Evolutionary conservation across 2,113 vertebrate genomes (phyloP).

Genomic region (Equus quagga): DNA sequence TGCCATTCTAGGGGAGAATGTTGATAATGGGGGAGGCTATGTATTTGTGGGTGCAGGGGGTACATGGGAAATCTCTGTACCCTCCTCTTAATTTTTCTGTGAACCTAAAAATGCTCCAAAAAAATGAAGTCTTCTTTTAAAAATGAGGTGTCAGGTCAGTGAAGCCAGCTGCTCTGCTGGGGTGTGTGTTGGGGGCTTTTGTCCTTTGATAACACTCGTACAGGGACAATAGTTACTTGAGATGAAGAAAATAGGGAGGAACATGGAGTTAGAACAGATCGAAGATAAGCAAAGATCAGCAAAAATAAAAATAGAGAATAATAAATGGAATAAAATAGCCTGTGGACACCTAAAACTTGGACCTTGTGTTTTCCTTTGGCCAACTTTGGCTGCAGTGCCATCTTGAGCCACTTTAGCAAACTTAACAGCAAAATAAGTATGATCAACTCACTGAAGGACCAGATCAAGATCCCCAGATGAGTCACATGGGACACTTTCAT

Average conservation of each 20-base stretch:
- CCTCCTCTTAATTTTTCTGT: background rate
- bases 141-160: background rate
- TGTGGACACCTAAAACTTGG: background rate
- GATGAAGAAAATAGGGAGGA: background rate
- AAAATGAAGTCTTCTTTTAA: background rate
- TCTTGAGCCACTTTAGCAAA: background rate
- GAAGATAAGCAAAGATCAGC: background rate
- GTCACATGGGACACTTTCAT: accelerated
- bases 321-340: background rate
- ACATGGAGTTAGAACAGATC: background rate
- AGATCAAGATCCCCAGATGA: accelerated
- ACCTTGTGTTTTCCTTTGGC: background rate
- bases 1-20: background rate
- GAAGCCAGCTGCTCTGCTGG: background rate
- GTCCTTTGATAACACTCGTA: background rate
- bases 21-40: background rate
- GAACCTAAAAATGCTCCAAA: background rate
- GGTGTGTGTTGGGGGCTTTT: background rate
- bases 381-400: background rate
- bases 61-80: background rate
- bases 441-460: background rate
- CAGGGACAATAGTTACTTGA: background rate
- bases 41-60: background rate
- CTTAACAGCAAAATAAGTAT: background rate
- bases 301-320: constrained; percentile 7